Conservation (phyloP, 2,797 vertebrate species). For the Acropternis orthonyx region DNA sequence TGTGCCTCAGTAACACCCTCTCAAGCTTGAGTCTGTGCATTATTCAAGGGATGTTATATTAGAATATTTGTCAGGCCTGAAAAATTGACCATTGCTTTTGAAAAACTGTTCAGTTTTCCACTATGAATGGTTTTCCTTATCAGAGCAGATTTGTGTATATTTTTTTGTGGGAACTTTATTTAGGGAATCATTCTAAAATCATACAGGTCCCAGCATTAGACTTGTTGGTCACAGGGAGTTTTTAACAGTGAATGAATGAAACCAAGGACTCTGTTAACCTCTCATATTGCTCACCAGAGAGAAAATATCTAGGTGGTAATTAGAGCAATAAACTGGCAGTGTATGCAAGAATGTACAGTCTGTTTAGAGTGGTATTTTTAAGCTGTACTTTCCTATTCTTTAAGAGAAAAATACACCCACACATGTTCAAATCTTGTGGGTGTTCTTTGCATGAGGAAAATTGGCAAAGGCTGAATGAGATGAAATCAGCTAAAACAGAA, state of each 20-base stretch:
- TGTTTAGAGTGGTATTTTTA: constrained; percentile 1
- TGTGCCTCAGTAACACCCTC: not conserved
- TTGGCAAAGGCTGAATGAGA: not conserved
- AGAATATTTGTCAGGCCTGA: not conserved
- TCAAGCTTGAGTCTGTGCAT: not conserved
- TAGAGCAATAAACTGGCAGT: not conserved
- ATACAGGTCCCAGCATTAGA: not conserved
- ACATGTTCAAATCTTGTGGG: not conserved
- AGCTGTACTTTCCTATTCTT: not conserved
- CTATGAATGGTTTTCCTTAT: not conserved
- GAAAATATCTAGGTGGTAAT: not conserved
- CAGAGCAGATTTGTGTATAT: not conserved
- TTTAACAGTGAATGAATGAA: not conserved
- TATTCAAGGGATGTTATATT: not conserved
- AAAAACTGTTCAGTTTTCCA: not conserved
- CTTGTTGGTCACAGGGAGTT: not conserved
- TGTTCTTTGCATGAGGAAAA: not conserved
- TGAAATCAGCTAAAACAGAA: not conserved
- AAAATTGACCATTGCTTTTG: not conserved
- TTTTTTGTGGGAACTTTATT: not conserved
- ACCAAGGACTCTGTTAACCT: not conserved
- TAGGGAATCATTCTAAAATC: not conserved
- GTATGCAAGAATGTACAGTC: not conserved
- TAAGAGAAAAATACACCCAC: not conserved
- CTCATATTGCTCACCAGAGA: not conserved